A percentile compares a stretch with the other conserved stretches of the same genome.
Conservation (phyloP, 2,797 vertebrate species). For the Masticophis lateralis region DNA sequence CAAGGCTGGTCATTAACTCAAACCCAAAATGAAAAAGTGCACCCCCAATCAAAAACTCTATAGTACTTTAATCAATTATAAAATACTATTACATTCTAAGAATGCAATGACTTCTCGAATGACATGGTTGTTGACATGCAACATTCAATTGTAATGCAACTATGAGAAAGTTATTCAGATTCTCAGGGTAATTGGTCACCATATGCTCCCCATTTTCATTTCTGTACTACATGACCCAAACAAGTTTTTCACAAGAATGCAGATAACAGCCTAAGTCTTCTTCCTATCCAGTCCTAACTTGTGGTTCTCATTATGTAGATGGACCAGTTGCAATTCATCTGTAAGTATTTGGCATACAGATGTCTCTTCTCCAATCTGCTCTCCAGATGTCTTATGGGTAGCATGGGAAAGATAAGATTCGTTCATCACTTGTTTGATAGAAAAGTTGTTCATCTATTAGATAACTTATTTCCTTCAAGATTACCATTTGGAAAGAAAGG, state of each 20-base stretch:
- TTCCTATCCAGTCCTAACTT: rapidly evolving
- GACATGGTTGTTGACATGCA: neutral
- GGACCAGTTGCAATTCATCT: neutral
- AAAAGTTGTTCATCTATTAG: neutral
- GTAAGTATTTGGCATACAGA: conserved; percentile 15
- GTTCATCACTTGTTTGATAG: conserved; percentile 35
- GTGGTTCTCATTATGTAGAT: neutral
- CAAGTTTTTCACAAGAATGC: neutral
- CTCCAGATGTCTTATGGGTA: conserved; percentile 32
- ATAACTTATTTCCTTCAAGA: neutral
- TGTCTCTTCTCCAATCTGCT: conserved; percentile 13
- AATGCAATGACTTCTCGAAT: neutral
- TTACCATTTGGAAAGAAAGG: conserved; percentile 12
- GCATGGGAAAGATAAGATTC: conserved; percentile 47
- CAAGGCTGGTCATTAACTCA: neutral
- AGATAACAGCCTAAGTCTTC: neutral
- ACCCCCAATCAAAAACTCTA: neutral
- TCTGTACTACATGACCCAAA: neutral
- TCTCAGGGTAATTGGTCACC: neutral
- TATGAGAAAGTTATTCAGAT: neutral
- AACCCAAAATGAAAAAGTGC: neutral
- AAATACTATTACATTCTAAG: neutral
- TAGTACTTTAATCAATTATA: neutral
- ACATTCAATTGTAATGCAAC: neutral
- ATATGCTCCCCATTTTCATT: neutral